Evolutionary conservation across 2,888 invertebrate species (phyloP).

Genomic region (Vesta saturnalis): DNA sequence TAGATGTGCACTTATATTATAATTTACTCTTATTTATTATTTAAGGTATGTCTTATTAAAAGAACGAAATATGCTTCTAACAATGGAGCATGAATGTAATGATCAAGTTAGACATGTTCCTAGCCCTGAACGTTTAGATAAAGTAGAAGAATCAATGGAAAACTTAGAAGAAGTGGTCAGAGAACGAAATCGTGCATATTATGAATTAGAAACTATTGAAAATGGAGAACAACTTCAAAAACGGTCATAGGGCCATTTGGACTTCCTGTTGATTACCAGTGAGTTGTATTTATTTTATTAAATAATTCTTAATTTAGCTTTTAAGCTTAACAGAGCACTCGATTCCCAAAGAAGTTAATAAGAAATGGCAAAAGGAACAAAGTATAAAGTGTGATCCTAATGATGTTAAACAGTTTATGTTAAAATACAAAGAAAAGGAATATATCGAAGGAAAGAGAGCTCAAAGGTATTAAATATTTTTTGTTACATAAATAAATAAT

Average conservation of each 20-base stretch:
- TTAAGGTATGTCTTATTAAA: slow-evolving; percentile 85
- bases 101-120: slow-evolving; percentile 77
- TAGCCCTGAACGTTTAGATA: slow-evolving; percentile 92
- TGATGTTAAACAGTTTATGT: slow-evolving; percentile 72
- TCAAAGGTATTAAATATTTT: slow-evolving; percentile 30
- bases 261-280: slow-evolving; percentile 66
- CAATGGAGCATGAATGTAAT: slow-evolving; percentile 90
- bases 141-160: slow-evolving; percentile 94
- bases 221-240: slow-evolving; percentile 80
- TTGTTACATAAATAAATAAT: no score
- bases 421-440: slow-evolving; percentile 72
- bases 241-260: slow-evolving; percentile 71
- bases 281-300: slow-evolving; percentile 29
- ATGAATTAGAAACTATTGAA: slow-evolving; percentile 88
- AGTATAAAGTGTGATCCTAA: slow-evolving; percentile 65
- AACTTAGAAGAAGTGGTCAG: slow-evolving; percentile 90
- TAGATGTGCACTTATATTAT: slow-evolving; percentile 58
- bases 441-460: not conserved
- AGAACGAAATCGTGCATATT: slow-evolving; percentile 92
- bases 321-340: slow-evolving; percentile 68
- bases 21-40: slow-evolving; percentile 12
- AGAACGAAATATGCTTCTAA: slow-evolving; percentile 96
- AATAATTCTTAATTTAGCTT: slow-evolving; percentile 13
- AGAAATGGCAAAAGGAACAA: slow-evolving; percentile 69
- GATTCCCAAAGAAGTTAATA: slow-evolving; percentile 75